Conservation (phyloP, 2,113 vertebrate species). For the Melanocharis versteri region DNA sequence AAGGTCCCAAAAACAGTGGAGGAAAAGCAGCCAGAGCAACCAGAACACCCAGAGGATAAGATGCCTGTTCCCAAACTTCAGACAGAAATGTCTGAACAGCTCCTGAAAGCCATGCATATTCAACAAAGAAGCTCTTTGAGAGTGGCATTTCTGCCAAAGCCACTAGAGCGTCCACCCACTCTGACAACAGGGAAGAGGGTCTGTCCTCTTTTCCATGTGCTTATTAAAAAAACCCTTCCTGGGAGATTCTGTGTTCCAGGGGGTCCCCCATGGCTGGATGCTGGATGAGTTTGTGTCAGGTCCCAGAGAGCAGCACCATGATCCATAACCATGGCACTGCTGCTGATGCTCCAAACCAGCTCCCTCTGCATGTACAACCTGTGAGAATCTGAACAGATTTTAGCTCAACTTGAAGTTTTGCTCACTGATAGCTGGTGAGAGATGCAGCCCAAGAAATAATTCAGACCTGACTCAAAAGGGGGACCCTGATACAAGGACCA, state of each 20-base stretch:
- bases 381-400: background rate
- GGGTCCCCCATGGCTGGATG: background rate
- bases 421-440: background rate
- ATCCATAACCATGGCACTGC: background rate
- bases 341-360: background rate
- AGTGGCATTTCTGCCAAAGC: background rate
- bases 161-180: fast-evolving
- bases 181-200: background rate
- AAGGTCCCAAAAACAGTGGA: background rate
- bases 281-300: background rate
- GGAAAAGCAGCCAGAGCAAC: background rate
- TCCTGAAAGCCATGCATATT: background rate
- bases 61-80: background rate
- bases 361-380: fast-evolving
- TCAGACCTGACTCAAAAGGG: background rate
- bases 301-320: background rate
- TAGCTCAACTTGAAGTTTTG: background rate
- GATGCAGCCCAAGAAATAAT: background rate
- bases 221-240: background rate
- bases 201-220: background rate
- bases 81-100: background rate
- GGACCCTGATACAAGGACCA: background rate
- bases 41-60: background rate
- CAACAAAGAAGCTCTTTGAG: background rate
- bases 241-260: background rate